Percentiles rank a stretch among this genome's conserved stretches.
phyloP scores from a whole-genome alignment of 2,113 vertebrate species.

The Corythornis madagascariensis region DNA sequence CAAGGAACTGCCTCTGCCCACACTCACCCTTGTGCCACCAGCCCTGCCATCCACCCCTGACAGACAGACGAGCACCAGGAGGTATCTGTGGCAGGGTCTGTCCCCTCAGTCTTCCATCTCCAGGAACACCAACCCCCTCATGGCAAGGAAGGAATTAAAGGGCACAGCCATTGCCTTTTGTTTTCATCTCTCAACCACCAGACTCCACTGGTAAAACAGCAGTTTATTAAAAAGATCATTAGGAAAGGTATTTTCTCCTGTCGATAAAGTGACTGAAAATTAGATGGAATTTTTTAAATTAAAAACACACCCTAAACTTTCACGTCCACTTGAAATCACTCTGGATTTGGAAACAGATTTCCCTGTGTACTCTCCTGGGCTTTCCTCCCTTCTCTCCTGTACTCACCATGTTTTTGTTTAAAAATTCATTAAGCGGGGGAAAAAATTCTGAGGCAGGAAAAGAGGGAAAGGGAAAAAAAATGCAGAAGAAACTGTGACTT shows the following conservation, averaged over 20 bases:
- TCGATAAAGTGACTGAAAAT: not conserved
- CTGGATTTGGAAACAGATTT: not conserved
- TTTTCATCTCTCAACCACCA: not conserved
- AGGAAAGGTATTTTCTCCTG: not conserved
- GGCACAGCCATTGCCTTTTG: not conserved
- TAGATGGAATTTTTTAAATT: not conserved
- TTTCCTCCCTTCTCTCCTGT: not conserved
- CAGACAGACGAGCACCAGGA: rapidly evolving
- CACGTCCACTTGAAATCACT: conserved; percentile 1
- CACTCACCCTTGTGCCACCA: not conserved
- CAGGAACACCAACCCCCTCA: not conserved
- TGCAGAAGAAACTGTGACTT: not conserved
- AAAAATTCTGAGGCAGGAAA: not conserved
- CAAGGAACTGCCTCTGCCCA: not conserved
- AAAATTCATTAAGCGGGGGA: conserved; percentile 46
- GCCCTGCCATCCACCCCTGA: rapidly evolving
- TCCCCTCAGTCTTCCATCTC: not conserved
- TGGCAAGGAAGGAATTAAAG: not conserved
- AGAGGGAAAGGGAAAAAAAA: not conserved
- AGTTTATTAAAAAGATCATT: not conserved
- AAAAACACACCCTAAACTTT: conserved; percentile 17
- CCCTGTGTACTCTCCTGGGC: not conserved
- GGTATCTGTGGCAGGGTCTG: too few relatives aligned
- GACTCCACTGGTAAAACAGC: not conserved
- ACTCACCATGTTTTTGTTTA: conserved; percentile 43